Conservation (phyloP, 2,113 vertebrate species). For the Malaclemys terrapin region DNA sequence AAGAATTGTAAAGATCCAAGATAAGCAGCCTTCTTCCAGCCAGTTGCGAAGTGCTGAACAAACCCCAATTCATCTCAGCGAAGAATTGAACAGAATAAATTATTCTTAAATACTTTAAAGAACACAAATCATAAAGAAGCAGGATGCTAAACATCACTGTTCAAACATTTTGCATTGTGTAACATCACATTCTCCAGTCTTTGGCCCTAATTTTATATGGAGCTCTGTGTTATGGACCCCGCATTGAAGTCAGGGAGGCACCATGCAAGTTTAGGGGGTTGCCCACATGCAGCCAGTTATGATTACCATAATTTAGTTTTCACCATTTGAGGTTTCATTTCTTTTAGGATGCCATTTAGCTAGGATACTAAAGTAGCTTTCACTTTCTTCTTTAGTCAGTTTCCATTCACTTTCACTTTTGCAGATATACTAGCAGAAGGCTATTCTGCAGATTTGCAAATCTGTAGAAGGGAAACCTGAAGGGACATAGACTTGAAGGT, state of each 20-base stretch:
- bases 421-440: not conserved
- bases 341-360: not conserved
- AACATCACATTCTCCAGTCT: not conserved
- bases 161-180: not conserved
- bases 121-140: not conserved
- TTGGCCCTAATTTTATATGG: not conserved
- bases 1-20: not conserved
- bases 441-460: not conserved
- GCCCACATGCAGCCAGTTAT: not conserved
- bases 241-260: not conserved
- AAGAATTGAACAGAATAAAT: not conserved
- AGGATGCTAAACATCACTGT: not conserved
- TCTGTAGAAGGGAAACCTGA: not conserved
- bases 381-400: not conserved
- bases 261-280: not conserved
- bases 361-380: not conserved
- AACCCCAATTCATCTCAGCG: not conserved
- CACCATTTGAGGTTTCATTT: not conserved
- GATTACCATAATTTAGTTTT: not conserved
- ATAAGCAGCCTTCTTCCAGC: not conserved
- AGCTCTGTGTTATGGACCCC: not conserved
- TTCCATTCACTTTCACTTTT: not conserved
- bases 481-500: not conserved
- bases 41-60: not conserved
- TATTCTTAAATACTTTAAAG: not conserved